These are phyloP conservation scores for Aurelia aurita DNA, from an alignment of 30 jellyfish, hydroid and myxozoan species.

Conservation along the genomic window DNA sequence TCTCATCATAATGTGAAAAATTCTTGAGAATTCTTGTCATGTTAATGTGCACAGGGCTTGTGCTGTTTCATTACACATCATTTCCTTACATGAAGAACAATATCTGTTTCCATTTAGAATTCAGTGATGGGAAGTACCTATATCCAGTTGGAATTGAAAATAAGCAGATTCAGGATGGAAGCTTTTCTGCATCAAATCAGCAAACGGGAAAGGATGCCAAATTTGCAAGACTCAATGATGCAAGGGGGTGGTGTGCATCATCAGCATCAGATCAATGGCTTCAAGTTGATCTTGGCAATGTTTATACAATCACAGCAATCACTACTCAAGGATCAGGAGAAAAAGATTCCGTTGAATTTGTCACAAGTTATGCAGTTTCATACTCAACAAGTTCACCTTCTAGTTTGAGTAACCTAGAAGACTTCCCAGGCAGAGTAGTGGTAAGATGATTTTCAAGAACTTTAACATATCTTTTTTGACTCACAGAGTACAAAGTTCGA, in stretches of 20 bases:
- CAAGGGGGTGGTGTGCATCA: conserved; percentile 29
- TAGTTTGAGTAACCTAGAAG: not conserved
- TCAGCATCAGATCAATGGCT: conserved; percentile 34
- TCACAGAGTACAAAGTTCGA: no score
- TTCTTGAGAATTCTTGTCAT: no score
- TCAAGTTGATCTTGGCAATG: conserved; percentile 35
- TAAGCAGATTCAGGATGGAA: conserved; percentile 6
- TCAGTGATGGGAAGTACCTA: not conserved
- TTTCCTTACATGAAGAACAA: no score
- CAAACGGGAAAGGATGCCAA: conserved; percentile 17
- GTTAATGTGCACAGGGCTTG: no score
- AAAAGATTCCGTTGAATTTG: conserved; percentile 5
- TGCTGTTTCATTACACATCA: no score
- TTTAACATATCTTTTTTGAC: no score
- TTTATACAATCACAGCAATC: not conserved
- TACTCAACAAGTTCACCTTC: conserved; percentile 16
- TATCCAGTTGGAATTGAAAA: conserved; percentile 26
- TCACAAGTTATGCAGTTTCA: conserved; percentile 9
- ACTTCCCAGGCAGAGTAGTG: conserved; percentile 32
- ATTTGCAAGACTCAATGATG: conserved; percentile 32
- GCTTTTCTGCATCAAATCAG: conserved; percentile 10
- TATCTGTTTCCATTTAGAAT: not conserved
- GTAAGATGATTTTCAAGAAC: not conserved
- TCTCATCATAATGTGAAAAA: no score
- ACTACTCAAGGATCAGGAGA: conserved; percentile 34